Evolutionary conservation across 2,888 invertebrate genomes (phyloP).

Genomic region (Dynastes maya): DNA sequence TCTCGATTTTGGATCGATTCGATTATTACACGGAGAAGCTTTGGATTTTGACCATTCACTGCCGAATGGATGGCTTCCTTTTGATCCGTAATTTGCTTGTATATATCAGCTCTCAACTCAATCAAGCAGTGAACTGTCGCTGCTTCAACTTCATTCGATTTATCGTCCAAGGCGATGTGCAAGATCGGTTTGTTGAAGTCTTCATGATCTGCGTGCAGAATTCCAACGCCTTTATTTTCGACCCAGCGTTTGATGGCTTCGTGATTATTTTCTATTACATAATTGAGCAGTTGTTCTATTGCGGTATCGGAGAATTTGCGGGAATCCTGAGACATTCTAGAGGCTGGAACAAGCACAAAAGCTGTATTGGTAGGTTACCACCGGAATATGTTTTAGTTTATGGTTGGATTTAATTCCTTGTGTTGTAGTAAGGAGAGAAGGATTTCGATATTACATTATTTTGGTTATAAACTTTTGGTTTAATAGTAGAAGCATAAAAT

Average conservation of each 20-base stretch:
- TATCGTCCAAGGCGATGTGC: constrained; percentile 73
- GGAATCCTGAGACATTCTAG: constrained; percentile 1
- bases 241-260: background rate
- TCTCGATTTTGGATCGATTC: constrained; percentile 63
- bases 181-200: constrained; percentile 73
- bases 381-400: too few relatives aligned
- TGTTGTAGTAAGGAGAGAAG: too few relatives aligned
- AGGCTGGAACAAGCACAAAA: constrained; percentile 9
- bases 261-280: background rate
- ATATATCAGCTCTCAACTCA: constrained; percentile 76
- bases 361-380: too few relatives aligned
- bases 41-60: constrained; percentile 71
- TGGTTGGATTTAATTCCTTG: too few relatives aligned
- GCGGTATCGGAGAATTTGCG: background rate
- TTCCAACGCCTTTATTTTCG: background rate
- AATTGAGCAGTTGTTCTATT: background rate
- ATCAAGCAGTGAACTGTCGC: constrained; percentile 76
- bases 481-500: too few relatives aligned
- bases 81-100: constrained; percentile 66
- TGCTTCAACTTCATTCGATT: constrained; percentile 74
- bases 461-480: too few relatives aligned
- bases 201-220: constrained; percentile 71
- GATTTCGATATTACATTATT: too few relatives aligned
- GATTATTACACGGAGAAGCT: constrained; percentile 71
- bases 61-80: constrained; percentile 78